phyloP scores from a whole-genome alignment of 1,140 invertebrate genomes.

The Meloidogyne hapla region DNA sequence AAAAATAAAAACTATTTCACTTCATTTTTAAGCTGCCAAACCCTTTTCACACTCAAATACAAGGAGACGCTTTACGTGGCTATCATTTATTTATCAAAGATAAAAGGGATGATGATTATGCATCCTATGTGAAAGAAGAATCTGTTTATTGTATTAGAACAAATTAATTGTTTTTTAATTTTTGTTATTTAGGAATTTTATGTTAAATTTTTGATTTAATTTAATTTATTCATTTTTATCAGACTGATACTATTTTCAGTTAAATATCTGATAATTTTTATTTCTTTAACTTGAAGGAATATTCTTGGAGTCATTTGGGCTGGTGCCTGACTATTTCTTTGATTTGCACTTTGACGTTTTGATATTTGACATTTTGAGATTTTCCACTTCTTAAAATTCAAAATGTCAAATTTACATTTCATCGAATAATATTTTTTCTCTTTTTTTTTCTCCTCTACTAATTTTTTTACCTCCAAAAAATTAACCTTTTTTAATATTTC shows the following conservation, averaged over 20 bases:
- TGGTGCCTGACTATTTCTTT: too few relatives aligned
- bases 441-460: neutral
- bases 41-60: slow-evolving; percentile 7
- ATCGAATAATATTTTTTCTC: neutral
- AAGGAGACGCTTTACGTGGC: slow-evolving; percentile 13
- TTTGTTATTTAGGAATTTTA: neutral
- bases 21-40: slow-evolving; percentile 11
- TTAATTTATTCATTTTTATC: neutral
- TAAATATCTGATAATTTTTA: too few relatives aligned
- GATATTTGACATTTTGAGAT: neutral
- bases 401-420: neutral
- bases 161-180: slow-evolving; percentile 7
- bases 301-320: too few relatives aligned
- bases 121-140: neutral
- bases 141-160: slow-evolving; percentile 16
- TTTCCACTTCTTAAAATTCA: neutral
- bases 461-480: neutral
- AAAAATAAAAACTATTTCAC: neutral
- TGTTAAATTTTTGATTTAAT: too few relatives aligned
- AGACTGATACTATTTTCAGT: neutral
- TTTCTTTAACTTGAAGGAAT: too few relatives aligned
- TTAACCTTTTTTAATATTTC: neutral
- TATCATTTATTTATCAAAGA: slow-evolving; percentile 20
- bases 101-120: neutral
- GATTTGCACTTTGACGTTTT: neutral